Conservation (phyloP, 2,888 invertebrate species). For the Neelides folsomi region DNA sequence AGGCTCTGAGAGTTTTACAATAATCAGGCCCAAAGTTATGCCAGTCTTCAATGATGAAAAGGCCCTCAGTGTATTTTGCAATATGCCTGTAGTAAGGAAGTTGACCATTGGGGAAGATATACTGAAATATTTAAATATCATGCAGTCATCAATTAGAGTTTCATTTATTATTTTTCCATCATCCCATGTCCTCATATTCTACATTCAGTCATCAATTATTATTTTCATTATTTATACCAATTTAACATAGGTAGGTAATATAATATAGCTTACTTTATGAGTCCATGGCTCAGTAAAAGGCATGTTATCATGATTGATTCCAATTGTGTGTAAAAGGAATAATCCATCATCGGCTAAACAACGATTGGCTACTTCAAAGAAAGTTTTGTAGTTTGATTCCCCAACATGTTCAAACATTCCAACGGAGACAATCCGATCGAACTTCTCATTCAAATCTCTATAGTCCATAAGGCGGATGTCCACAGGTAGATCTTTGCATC, state of each 20-base stretch:
- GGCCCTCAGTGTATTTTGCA: slow-evolving; percentile 12
- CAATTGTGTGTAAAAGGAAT: slow-evolving; percentile 29
- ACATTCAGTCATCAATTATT: too few relatives aligned
- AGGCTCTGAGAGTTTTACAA: slow-evolving; percentile 19
- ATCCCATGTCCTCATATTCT: too few relatives aligned
- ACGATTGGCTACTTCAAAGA: slow-evolving; percentile 23
- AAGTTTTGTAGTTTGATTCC: slow-evolving; percentile 18
- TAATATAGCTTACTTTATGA: slow-evolving; percentile 12
- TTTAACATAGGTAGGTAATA: too few relatives aligned
- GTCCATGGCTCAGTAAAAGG: slow-evolving; percentile 28
- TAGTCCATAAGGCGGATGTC: slow-evolving; percentile 18
- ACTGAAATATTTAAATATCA: too few relatives aligned
- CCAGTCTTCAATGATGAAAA: slow-evolving; percentile 28
- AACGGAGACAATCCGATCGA: slow-evolving; percentile 22
- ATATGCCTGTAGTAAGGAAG: slow-evolving; percentile 27
- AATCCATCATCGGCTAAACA: slow-evolving; percentile 27
- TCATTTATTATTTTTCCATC: too few relatives aligned
- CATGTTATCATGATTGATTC: slow-evolving; percentile 16
- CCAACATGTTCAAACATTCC: slow-evolving; percentile 28
- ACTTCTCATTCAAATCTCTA: slow-evolving; percentile 16
- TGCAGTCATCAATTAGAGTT: too few relatives aligned
- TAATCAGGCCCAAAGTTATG: slow-evolving; percentile 27
- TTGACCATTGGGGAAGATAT: slow-evolving; percentile 30
- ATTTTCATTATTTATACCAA: too few relatives aligned
- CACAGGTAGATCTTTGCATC: slow-evolving; percentile 10